phyloP scores from a whole-genome alignment of 2,113 vertebrate genomes.

The Dipodomys ordii region DNA sequence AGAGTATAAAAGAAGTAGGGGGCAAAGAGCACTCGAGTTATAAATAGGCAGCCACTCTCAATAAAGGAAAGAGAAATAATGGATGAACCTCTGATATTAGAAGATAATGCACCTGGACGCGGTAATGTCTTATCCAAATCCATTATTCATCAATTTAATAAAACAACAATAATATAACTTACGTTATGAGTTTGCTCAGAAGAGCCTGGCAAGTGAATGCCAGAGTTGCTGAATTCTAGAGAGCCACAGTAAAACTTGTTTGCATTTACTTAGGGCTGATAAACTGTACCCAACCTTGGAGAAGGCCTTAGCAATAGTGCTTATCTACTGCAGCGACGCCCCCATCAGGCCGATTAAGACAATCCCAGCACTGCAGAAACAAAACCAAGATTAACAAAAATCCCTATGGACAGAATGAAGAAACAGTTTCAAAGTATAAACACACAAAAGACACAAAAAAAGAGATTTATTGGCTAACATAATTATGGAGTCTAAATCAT shows the following conservation, averaged over 20 bases:
- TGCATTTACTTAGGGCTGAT: not conserved
- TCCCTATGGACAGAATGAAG: too few relatives aligned
- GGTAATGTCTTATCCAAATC: not conserved
- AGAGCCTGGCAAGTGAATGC: not conserved
- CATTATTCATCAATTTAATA: not conserved
- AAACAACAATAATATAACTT: constrained; percentile 1
- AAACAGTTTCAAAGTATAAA: not conserved
- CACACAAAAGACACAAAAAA: not conserved
- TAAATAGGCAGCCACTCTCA: not conserved
- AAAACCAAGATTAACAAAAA: too few relatives aligned
- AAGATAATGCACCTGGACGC: not conserved
- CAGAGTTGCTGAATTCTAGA: not conserved
- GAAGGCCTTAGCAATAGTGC: not conserved
- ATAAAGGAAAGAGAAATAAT: not conserved
- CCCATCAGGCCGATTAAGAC: not conserved
- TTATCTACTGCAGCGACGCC: not conserved
- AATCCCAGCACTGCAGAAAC: too few relatives aligned
- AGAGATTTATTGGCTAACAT: not conserved
- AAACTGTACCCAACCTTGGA: not conserved
- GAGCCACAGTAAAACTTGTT: not conserved
- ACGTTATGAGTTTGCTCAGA: not conserved
- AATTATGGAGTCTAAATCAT: not conserved
- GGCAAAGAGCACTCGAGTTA: not conserved
- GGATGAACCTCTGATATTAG: not conserved
- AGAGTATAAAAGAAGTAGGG: not conserved